Base-by-base conservation (phyloP, 2,797 vertebrate species). In the Centroberyx gerrardi region DNA sequence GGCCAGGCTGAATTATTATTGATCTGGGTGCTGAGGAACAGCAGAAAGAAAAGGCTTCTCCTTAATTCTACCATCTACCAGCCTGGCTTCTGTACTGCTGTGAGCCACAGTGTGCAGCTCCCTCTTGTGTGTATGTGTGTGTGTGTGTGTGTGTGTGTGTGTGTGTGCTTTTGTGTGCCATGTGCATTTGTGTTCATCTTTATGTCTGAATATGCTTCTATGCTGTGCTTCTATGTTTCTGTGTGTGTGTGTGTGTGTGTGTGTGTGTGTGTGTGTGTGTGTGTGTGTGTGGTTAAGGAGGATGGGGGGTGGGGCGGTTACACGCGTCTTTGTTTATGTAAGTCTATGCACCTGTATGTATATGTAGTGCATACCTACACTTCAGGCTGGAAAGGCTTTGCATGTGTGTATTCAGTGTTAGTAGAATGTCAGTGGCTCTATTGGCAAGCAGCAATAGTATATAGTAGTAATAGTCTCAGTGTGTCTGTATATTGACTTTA, bases 401-500 rank as follows among this genome's bases (percentile, higher is more conserved):
- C 46, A n/a, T 0, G 53, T 44, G 69, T 55, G 64, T 40, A 1
- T 9, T 22, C 1, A 33, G 42, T 40, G 52, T 48, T 9, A 1
- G 55, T 55, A 68, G 3, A 61, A 10, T 18, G 42, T 72, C 65
- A 38, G 12, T 58, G 55, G 52, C 36, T 59, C 27, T 62, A 51
- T 67, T 63, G 15, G 74, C 62, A 59, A 14, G 7, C 33, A 36
- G 2, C 33, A 36, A 36, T 36, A 36, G 4, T 36, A 36, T 22
- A 22, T 22, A 22, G 22, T 22, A 81, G 55, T 28, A 38, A 9
- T 8, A 2, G 46, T 15, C 46, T 48, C 58, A 28, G 51, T 1
- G 63, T 13, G 38, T 58, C 72, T 46, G 22, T 22, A 6, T 69
- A 64, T 75, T 76, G 62, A 73, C 64, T 60, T 58, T 76, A 60